Percentiles rank a stretch among this genome's conserved stretches.
Evolutionary conservation across 2,797 vertebrate species (phyloP).

Genomic region (Hapalemur alaotrensis): DNA sequence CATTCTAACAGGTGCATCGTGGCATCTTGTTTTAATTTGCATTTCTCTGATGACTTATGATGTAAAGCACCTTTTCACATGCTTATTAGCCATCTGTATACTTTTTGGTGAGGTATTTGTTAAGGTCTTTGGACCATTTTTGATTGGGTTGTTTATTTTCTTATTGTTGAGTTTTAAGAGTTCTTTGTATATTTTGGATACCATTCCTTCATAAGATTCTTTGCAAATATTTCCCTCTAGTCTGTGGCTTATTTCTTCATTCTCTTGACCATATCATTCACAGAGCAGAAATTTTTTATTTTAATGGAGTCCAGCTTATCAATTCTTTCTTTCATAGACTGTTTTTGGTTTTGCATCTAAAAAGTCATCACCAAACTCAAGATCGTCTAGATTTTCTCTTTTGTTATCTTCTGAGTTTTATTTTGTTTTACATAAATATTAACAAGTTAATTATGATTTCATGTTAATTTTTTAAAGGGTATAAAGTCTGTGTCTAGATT

Average conservation of each 20-base stretch:
- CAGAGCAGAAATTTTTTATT: neutral
- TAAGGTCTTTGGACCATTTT: neutral
- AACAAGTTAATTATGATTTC: neutral
- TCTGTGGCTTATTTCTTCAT: neutral
- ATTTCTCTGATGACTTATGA: neutral
- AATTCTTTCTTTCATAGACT: neutral
- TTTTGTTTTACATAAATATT: neutral
- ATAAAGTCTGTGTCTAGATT: neutral
- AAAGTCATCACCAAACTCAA: neutral
- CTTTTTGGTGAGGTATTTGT: neutral
- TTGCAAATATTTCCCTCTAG: neutral
- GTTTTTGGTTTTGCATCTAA: neutral
- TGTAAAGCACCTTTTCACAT: neutral
- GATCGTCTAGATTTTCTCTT: neutral
- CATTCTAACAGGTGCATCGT: neutral
- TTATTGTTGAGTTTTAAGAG: neutral
- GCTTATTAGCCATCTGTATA: neutral
- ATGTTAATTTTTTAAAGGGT: neutral
- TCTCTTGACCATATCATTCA: neutral
- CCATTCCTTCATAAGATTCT: neutral
- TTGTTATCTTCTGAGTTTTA: neutral
- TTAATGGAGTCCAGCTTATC: neutral
- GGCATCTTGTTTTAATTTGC: neutral
- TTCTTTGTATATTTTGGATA: neutral
- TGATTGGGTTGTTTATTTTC: neutral